A percentile compares a stretch with the other conserved stretches of the same genome.
These are phyloP conservation scores for Helicoverpa zea DNA, from an alignment of 1,140 invertebrate species.

Conservation along the genomic window DNA sequence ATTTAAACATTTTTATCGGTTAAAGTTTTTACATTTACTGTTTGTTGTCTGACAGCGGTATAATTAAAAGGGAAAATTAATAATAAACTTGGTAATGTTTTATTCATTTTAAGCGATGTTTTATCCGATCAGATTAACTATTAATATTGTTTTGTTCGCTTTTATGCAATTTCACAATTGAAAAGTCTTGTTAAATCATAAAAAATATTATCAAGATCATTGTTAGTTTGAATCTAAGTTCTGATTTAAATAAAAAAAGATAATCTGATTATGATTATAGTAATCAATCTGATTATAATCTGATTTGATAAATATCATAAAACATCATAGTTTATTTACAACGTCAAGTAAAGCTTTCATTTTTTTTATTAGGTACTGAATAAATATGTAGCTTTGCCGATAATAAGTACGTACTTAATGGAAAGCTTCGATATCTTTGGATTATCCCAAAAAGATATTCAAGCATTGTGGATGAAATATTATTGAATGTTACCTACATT, in stretches of 20 bases:
- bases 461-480: no score
- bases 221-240: neutral
- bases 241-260: neutral
- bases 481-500: no score
- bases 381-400: no score
- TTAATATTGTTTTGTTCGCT: neutral
- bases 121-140: neutral
- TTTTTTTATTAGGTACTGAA: no score
- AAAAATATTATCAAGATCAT: neutral
- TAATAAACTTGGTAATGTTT: neutral
- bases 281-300: neutral
- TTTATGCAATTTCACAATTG: no score
- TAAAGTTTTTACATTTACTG: neutral
- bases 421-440: no score
- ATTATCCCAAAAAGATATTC: no score
- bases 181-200: no score
- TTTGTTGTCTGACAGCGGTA: neutral
- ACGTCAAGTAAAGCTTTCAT: neutral
- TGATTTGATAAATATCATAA: neutral
- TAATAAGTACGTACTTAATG: no score
- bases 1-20: constrained; percentile 3
- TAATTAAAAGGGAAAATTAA: neutral
- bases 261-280: neutral
- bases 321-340: neutral
- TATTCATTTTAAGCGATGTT: neutral